Percentiles rank a stretch among this genome's conserved stretches.
phyloP scores from a whole-genome alignment of 1,140 invertebrate species.

The Eumaeus atala region DNA sequence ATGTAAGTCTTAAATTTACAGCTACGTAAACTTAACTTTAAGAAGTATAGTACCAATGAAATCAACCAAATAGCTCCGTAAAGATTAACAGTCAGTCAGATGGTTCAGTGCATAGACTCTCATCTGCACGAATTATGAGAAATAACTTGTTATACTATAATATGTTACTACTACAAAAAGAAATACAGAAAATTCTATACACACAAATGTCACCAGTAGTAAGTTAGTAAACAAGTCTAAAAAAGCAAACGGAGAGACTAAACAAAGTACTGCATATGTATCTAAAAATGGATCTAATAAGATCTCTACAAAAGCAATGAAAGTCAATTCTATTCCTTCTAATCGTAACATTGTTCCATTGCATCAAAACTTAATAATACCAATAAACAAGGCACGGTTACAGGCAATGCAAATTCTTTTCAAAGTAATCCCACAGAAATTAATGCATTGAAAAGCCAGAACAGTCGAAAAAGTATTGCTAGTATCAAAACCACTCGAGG shows the following conservation, averaged over 20 bases:
- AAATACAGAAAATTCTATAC: no score
- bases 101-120: slow-evolving; percentile 10
- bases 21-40: slow-evolving; percentile 53
- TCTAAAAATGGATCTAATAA: no score
- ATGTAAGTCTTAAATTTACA: slow-evolving; percentile 33
- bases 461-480: slow-evolving; percentile 21
- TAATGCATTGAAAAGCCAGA: slow-evolving; percentile 18
- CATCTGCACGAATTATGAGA: neutral
- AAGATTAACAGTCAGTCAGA: slow-evolving; percentile 9
- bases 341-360: no score
- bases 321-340: no score
- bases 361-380: no score
- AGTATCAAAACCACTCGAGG: slow-evolving; percentile 16
- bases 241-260: no score
- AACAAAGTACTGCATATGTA: no score
- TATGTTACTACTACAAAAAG: no score
- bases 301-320: no score
- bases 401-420: slow-evolving; percentile 8
- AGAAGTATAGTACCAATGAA: slow-evolving; percentile 50
- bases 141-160: neutral
- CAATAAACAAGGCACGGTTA: no score
- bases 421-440: slow-evolving; percentile 1
- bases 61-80: slow-evolving; percentile 12
- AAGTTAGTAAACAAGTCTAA: no score
- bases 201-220: no score